Evolutionary conservation across 1,140 invertebrate genomes (phyloP), one percentile per base, ranked within the genome.

Genomic region (Mya arenaria): DNA sequence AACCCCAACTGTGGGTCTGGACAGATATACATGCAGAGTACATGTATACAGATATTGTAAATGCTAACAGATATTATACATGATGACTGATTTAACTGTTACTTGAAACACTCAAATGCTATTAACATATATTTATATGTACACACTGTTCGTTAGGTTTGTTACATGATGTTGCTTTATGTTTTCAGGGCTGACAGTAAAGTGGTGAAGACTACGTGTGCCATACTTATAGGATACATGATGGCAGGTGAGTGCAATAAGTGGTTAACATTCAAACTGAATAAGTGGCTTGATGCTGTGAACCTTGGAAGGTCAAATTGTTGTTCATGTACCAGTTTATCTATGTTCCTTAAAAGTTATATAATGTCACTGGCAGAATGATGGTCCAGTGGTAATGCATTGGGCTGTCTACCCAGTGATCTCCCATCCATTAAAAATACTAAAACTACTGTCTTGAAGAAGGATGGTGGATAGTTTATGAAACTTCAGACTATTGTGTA

Each of bases 161-260:
- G n/a, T n/a, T n/a, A n/a, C n/a, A n/a, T n/a, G n/a, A n/a, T n/a
- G n/a, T n/a, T n/a, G n/a, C n/a, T n/a, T n/a, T n/a, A n/a, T 69
- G 75, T 73, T 83, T 82, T 60, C 81, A 91, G 89, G 89, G 84
- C 82, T 72, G 81, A 90, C 74, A 86, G 89, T 30, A 81, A 74
- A 4, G 37, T 86, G n/a, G 89, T 91, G 10, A 85, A 84, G 60
- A 85, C 83, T 6, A 90, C 84, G 39, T 91, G 90, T 90, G 89
- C 90, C 8, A 87, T 91, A 73, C 85, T 90, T 23, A 78, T 88
- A 62, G 89, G 90, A 19, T 91, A 91, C 78, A 89, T 91, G 86
- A 78, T 84, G 37, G 79, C 87, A 77, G 90, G 90, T 91, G 75
- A 79, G 72, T 80, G 41, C 15, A 39, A 62, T 68, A 5, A 25